Base-by-base conservation (phyloP, 2,888 invertebrate genomes). In the Penaeus monodon region DNA sequence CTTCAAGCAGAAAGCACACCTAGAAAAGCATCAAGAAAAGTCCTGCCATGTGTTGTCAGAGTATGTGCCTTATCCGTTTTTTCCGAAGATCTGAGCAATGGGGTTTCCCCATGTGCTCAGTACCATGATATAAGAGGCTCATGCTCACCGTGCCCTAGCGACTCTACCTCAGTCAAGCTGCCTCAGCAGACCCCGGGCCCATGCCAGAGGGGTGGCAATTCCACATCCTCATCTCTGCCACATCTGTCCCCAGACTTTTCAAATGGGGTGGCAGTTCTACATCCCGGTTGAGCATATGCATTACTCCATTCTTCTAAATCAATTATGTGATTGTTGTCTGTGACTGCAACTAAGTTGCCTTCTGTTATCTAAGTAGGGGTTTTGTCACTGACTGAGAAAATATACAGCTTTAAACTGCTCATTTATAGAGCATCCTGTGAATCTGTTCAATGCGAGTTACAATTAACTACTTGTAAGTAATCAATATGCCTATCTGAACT, bases 1-100 rank as follows among this genome's bases (percentile, higher is more conserved):
- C 29, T 90, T 90, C 89, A 89, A 89, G 68, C 90, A 90, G 73
- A 90, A 90, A 81, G 90, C 90, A 22, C 90, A 90, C 74, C 77
- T 90, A 38, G 88, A 90, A 73, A 89, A 90, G 90, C 91, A 91
- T 89, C 90, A 90, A 90, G 89, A 89, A 74, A 89, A 89, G 81
- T 89, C 89, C 78, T 89, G 89, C 74, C 89, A 89, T 80, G 89
- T 89, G n/a, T 80, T 89, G 88, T 89, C 89, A 29, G 89, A 89
- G 79, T 89, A 84, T 66, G 89, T 89, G 84, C 89, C 89, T 84
- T 89, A 89, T 83, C 89, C 89, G 57, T 89, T 89, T 84, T 89
- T 89, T 80, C 89, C 88, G 68, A 89, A 89, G 57, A 89, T 89
- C 84, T 88, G 88, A 88, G 82, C 73, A 44, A 65, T 76, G 82